These are phyloP conservation scores for Tenthredo livida DNA, from an alignment of 2,888 invertebrate species.

Conservation along the genomic window DNA sequence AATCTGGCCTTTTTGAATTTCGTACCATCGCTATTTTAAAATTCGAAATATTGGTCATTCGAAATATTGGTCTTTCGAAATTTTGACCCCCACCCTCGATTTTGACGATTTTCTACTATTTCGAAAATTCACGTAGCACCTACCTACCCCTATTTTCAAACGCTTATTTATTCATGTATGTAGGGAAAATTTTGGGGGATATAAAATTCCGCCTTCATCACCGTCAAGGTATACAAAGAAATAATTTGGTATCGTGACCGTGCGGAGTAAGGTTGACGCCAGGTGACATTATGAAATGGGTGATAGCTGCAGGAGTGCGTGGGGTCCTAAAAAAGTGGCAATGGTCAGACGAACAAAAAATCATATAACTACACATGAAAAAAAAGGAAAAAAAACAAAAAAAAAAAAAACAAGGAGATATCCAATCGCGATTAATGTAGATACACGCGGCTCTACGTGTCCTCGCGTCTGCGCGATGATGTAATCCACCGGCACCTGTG, in stretches of 20 bases:
- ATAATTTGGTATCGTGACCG: background rate
- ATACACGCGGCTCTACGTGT: conserved; percentile 34
- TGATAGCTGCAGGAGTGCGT: background rate
- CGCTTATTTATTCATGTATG: background rate
- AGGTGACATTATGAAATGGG: conserved; percentile 4
- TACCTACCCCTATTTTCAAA: too few species aligned
- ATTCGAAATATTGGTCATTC: too few species aligned
- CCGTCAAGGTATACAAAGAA: background rate
- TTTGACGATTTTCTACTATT: background rate
- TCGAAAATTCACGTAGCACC: background rate
- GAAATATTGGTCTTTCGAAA: too few species aligned
- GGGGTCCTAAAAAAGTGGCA: background rate
- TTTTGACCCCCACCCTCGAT: too few species aligned
- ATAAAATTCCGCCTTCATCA: background rate
- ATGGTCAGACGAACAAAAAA: background rate
- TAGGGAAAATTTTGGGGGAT: background rate
- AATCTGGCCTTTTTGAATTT: too few species aligned
- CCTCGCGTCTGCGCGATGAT: conserved; percentile 47
- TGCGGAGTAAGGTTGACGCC: background rate
- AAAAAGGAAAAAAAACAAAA: background rate
- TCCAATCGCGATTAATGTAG: conserved; percentile 23
- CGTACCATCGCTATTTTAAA: too few species aligned
- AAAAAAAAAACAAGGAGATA: background rate
- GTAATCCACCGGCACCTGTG: conserved; percentile 72
- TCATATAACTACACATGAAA: background rate